Evolutionary conservation across 35 echinoderm and acorn worm species (phyloP).

Genomic region (Lytechinus variegatus): DNA sequence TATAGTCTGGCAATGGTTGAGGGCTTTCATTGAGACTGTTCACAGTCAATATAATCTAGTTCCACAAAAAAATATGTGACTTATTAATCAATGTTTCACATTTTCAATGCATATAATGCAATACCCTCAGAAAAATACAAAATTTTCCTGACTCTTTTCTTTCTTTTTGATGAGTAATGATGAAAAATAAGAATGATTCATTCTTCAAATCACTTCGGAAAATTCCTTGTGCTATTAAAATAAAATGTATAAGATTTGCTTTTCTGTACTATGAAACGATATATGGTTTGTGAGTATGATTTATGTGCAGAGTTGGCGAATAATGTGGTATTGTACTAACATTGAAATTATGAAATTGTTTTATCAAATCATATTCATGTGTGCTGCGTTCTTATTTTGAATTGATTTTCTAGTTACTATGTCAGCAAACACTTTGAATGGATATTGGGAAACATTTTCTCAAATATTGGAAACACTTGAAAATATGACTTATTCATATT

Average conservation of each 20-base stretch:
- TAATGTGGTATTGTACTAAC: not conserved
- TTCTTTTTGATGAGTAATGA: not conserved
- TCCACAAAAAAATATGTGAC: too few species aligned
- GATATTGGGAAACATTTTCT: too few species aligned
- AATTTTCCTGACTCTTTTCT: not conserved
- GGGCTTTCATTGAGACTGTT: too few species aligned
- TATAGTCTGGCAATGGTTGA: too few species aligned
- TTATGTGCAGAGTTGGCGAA: not conserved
- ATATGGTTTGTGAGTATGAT: not conserved
- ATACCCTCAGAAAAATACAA: not conserved
- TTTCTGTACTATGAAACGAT: not conserved
- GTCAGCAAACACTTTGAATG: too few species aligned
- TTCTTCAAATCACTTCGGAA: not conserved
- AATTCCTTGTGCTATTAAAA: not conserved
- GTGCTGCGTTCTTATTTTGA: not conserved
- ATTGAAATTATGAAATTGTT: not conserved
- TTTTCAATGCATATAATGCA: not conserved
- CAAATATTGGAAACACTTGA: too few species aligned
- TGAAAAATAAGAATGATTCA: too few species aligned
- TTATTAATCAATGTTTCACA: not conserved
- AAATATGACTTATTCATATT: too few species aligned
- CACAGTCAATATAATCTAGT: too few species aligned
- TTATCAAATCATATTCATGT: not conserved
- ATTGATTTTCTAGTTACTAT: too few species aligned
- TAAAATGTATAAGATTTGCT: not conserved